These are phyloP conservation scores for Empidonax alnorum DNA, from an alignment of 2,113 vertebrate genomes.

Conservation along the genomic window DNA sequence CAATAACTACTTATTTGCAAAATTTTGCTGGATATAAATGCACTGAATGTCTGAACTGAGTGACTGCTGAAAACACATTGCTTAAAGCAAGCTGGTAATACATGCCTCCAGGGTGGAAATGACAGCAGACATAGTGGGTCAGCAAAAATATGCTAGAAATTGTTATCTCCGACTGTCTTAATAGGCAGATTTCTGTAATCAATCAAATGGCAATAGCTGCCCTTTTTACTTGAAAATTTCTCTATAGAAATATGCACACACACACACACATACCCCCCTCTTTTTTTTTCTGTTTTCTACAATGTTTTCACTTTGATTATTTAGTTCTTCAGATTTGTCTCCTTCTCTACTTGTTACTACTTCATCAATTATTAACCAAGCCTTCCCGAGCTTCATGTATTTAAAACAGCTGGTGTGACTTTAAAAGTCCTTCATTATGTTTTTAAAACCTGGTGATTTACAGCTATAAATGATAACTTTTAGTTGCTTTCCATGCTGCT, in stretches of 20 bases:
- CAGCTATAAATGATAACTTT: slow-evolving; percentile 21
- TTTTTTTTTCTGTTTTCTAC: background rate
- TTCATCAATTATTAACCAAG: background rate
- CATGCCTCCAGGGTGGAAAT: background rate
- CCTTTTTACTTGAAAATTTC: background rate
- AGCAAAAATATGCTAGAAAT: background rate
- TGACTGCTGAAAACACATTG: background rate
- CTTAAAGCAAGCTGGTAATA: background rate
- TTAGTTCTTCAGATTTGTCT: background rate
- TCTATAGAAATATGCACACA: background rate
- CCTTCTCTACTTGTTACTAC: background rate
- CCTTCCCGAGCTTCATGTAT: background rate
- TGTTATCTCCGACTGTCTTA: background rate
- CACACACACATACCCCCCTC: no score
- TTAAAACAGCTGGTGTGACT: slow-evolving; percentile 35
- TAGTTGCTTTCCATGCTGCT: background rate
- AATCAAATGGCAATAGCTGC: background rate
- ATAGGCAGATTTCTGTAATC: background rate
- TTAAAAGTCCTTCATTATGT: background rate
- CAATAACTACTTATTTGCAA: background rate
- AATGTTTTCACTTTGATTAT: background rate
- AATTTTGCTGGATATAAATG: background rate
- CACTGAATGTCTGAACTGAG: background rate
- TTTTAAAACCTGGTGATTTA: background rate
- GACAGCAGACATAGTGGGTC: background rate